A percentile compares a stretch with the other conserved stretches of the same genome.
phyloP scores from a whole-genome alignment of 2,888 invertebrate species.

The Rhopalosiphum nymphaeae region DNA sequence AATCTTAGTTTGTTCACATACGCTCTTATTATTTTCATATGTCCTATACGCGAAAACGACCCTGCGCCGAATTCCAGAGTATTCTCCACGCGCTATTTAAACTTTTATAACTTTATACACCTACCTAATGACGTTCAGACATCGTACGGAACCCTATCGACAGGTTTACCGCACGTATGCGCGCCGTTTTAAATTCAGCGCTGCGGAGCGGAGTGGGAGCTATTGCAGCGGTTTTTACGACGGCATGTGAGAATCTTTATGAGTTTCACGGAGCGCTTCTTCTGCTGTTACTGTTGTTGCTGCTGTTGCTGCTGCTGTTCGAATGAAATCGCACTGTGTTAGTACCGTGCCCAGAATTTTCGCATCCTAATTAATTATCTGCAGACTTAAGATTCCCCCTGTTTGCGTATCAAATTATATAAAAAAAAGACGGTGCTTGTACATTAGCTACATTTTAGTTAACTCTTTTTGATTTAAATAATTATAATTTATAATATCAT shows the following conservation, averaged over 20 bases:
- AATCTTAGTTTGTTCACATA: not conserved
- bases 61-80: not conserved
- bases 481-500: not conserved
- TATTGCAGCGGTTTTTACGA: not conserved
- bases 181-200: not conserved
- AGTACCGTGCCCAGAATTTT: not conserved
- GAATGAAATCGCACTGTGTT: not conserved
- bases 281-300: not conserved
- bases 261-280: not conserved
- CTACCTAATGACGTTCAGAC: not conserved
- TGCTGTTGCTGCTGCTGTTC: not conserved
- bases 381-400: not conserved
- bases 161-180: not conserved
- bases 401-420: not conserved
- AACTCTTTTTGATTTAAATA: not conserved
- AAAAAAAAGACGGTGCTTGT: not conserved
- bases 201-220: not conserved
- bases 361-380: not conserved
- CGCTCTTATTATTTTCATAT: not conserved
- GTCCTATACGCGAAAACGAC: not conserved
- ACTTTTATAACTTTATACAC: not conserved
- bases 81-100: not conserved
- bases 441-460: not conserved
- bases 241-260: not conserved
- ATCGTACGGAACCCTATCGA: not conserved